These are phyloP conservation scores for Lysiphlebus fabarum DNA, from an alignment of 1,140 invertebrate species.

Conservation along the genomic window DNA sequence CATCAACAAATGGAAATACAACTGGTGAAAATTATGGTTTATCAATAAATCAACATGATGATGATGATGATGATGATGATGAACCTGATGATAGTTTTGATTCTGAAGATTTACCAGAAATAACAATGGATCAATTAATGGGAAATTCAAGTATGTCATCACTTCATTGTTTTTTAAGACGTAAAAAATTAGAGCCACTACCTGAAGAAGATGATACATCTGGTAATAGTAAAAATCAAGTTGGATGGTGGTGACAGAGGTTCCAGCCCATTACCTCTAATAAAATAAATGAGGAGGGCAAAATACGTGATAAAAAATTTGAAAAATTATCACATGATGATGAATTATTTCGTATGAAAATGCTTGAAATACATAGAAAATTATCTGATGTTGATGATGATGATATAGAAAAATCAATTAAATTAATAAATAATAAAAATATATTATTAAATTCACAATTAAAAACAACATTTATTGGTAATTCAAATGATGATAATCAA, in stretches of 20 bases:
- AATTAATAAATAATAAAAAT: constrained; percentile 13
- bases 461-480: constrained; percentile 1
- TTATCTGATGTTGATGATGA: constrained; percentile 46
- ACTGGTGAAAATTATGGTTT: constrained; percentile 42
- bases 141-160: constrained; percentile 35
- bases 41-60: constrained; percentile 40
- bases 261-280: constrained; percentile 37
- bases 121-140: constrained; percentile 53
- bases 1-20: constrained; percentile 39
- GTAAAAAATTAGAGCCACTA: constrained; percentile 48
- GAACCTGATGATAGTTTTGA: constrained; percentile 38
- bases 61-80: constrained; percentile 47
- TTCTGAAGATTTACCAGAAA: constrained; percentile 42
- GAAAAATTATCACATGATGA: constrained; percentile 46
- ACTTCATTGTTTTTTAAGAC: constrained; percentile 42
- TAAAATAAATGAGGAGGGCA: constrained; percentile 30
- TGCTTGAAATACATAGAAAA: constrained; percentile 48
- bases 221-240: constrained; percentile 44
- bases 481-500: constrained; percentile 9
- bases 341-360: constrained; percentile 48
- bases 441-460: constrained; percentile 8
- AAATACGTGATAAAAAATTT: constrained; percentile 37
- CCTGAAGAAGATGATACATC: constrained; percentile 52
- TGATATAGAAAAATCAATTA: constrained; percentile 1
- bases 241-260: constrained; percentile 55